Evolutionary conservation across 2,888 invertebrate species (phyloP), one percentile per base, ranked within the genome.

Genomic region (Esperia sulphurella): DNA sequence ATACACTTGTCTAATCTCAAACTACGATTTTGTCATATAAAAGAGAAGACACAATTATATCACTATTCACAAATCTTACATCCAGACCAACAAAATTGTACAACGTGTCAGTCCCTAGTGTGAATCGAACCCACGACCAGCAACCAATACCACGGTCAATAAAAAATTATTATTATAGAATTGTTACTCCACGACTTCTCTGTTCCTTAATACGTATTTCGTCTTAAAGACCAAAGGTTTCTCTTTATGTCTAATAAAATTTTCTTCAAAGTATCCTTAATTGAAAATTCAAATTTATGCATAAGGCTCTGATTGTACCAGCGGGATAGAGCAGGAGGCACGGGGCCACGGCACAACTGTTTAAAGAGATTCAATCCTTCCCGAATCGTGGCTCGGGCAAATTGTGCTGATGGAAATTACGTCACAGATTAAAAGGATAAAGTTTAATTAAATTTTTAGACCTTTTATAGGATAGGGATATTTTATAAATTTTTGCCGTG

Each of bases 211-310:
- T 76, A 78, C 76, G 80, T 83, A 79, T 84, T 84, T 82, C 78
- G 83, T 83, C 75, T 79, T 69, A 72, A 71, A 84, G 79, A 85
- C 85, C 87, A 87, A 87, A 88, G 88, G 85, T 85, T 86, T 83
- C 86, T 77, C 82, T 85, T 88, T 81, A 84, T 81, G 76, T 85
- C 83, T 87, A 84, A 88, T 87, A 88, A 86, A 87, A 84, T 88
- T 86, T 86, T 81, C 86, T 85, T 83, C 82, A 86, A 84, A 87
- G 84, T 86, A 80, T 82, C 73, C 82, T 80, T 87, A 87, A 87
- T 89, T 88, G 88, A 86, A 89, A 88, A 89, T 89, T 88, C 82
- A 88, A 89, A 89, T 89, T 88, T 88, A 89, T 89, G 88, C 88
- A 89, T 88, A 87, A 88, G 51, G 86, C 83, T 86, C 83, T 88